Percentiles rank a stretch among this genome's conserved stretches.
phyloP scores from a whole-genome alignment of 2,113 vertebrate species.

The Acrocephalus arundinaceus region DNA sequence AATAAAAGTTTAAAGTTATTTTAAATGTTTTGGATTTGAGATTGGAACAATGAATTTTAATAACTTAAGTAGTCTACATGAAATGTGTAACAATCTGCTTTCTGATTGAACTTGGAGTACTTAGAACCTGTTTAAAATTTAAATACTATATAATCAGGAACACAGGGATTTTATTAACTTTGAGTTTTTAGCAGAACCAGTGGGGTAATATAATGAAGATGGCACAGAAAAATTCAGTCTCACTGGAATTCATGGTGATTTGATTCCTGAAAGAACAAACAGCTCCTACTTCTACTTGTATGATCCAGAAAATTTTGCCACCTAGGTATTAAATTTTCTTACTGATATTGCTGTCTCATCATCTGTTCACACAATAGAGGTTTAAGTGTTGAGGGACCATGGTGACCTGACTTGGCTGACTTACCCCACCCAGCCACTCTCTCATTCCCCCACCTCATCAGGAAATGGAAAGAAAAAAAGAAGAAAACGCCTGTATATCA shows the following conservation, averaged over 20 bases:
- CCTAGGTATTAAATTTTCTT: not conserved
- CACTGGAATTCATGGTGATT: not conserved
- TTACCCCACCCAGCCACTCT: accelerated
- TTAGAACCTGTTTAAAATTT: not conserved
- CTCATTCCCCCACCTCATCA: not conserved
- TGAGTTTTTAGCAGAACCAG: not conserved
- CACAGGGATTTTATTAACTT: not conserved
- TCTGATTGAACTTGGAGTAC: not conserved
- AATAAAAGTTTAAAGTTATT: not conserved
- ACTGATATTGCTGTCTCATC: not conserved
- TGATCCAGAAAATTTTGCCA: not conserved
- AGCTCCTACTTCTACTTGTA: not conserved
- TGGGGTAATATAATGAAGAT: not conserved
- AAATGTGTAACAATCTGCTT: not conserved
- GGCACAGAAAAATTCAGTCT: not conserved
- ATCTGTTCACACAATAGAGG: not conserved
- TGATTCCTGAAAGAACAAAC: not conserved
- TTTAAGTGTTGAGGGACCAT: not conserved
- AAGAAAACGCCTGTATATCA: accelerated
- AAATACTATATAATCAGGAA: not conserved
- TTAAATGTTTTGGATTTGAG: conserved; percentile 5
- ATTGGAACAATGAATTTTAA: not conserved
- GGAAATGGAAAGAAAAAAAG: not conserved
- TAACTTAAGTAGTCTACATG: not conserved
- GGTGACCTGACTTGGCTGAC: not conserved